These are phyloP conservation scores for Drosophila eohydei DNA, from an alignment of 2,888 invertebrate species.

Conservation along the genomic window DNA sequence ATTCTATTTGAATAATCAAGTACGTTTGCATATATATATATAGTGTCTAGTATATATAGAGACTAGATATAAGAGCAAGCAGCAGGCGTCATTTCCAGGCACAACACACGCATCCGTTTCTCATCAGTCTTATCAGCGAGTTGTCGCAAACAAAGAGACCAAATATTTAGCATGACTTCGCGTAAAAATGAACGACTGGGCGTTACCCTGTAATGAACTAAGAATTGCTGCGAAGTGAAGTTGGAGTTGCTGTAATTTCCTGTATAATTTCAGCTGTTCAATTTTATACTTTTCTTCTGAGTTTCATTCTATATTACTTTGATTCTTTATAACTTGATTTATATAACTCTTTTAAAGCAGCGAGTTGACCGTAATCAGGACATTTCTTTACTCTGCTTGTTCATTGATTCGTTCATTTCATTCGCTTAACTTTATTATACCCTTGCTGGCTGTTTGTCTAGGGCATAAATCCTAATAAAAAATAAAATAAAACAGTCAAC, in stretches of 20 bases:
- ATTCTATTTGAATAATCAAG: conserved; percentile 19
- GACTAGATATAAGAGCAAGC: conserved; percentile 19
- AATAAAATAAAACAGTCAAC: conserved; percentile 22
- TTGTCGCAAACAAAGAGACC: conserved; percentile 27
- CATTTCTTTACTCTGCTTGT: too few relatives aligned
- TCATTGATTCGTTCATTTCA: not conserved
- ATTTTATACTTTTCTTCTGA: too few relatives aligned
- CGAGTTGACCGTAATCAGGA: too few relatives aligned
- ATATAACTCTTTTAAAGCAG: too few relatives aligned
- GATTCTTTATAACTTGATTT: not conserved
- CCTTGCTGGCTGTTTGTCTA: conserved; percentile 3
- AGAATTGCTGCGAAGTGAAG: too few relatives aligned
- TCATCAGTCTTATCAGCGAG: conserved; percentile 53
- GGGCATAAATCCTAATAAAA: conserved; percentile 47
- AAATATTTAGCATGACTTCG: conserved; percentile 19
- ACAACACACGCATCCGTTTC: conserved; percentile 46
- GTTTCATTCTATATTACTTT: too few relatives aligned
- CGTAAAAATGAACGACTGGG: not conserved
- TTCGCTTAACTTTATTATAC: not conserved
- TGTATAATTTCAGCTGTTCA: too few relatives aligned
- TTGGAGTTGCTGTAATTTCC: not conserved
- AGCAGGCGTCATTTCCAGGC: conserved; percentile 37
- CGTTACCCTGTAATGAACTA: not conserved
- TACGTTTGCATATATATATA: not conserved
- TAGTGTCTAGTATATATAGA: not conserved